These are phyloP conservation scores for Antitype chi DNA, from an alignment of 2,888 invertebrate species.

Conservation along the genomic window DNA sequence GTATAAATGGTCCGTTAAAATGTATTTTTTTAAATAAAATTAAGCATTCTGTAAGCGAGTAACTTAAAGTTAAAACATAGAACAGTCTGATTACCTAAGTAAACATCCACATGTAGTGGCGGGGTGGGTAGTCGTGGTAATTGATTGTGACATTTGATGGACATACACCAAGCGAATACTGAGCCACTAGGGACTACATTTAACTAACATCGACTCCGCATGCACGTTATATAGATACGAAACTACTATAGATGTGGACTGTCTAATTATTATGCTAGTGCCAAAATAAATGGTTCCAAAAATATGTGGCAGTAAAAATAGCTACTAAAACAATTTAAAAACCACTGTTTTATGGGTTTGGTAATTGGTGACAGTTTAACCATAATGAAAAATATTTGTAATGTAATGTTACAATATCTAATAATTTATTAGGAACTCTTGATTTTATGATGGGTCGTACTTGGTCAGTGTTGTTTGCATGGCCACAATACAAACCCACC, in stretches of 20 bases:
- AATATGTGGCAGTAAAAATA: neutral
- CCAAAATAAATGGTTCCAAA: slow-evolving; percentile 3
- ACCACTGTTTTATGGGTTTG: neutral
- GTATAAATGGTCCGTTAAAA: slow-evolving; percentile 42
- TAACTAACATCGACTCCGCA: slow-evolving; percentile 62
- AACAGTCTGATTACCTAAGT: slow-evolving; percentile 78
- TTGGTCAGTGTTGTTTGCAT: slow-evolving; percentile 83
- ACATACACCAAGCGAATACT: slow-evolving; percentile 81
- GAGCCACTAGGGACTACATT: slow-evolving; percentile 79
- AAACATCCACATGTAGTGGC: slow-evolving; percentile 70
- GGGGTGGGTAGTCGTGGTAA: slow-evolving; percentile 79
- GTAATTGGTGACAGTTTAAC: slow-evolving; percentile 1
- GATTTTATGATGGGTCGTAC: slow-evolving; percentile 71
- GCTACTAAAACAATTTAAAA: neutral
- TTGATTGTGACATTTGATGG: slow-evolving; percentile 89
- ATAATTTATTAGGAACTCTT: slow-evolving; percentile 7
- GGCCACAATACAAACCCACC: slow-evolving; percentile 85
- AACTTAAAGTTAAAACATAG: slow-evolving; percentile 62
- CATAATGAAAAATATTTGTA: neutral
- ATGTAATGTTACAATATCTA: too few species aligned
- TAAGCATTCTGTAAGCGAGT: slow-evolving; percentile 2
- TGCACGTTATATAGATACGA: slow-evolving; percentile 49
- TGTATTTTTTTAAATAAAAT: slow-evolving; percentile 24
- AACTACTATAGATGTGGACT: slow-evolving; percentile 16
- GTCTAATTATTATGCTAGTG: slow-evolving; percentile 21